Base-by-base conservation (phyloP, 2,113 vertebrate genomes). In the Cyanoliseus patagonus region DNA sequence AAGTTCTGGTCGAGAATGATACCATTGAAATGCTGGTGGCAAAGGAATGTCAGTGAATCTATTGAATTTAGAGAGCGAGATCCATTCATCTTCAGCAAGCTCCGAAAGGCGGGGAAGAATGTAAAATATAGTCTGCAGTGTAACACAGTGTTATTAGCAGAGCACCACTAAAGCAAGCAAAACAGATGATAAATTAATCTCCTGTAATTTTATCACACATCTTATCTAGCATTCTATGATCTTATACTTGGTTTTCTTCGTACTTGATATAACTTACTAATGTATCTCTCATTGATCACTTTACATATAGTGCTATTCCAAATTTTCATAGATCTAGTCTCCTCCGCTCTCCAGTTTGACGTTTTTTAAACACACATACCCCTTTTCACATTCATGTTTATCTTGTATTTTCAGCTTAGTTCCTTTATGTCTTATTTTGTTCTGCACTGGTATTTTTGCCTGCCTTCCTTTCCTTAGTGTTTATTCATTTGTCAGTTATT, bases 61-160 rank as follows among this genome's bases (percentile, higher is more conserved):
- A 90, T 98, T 95, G 86, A 99, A 99, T 95, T 99, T 99, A 83
- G 96, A 97, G 3, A 98, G 83, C 6, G 98, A 72, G 41, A 99
- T 98, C 99, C 99, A 99, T 67, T 99, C 99, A 63, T 99, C 99
- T 61, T 99, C 99, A 28, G 97, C 95, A 39, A 99, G 90, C 47
- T 98, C 99, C 4, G 99, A 99, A 77, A 99, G 98, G 79, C 98
- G 98, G 11, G 99, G 99, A 66, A 99, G 98, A 14, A 96, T 98
- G 75, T 98, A 97, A 97, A 99, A 99, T 97, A 99, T 98, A 3
- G 99, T 99, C 99, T 99, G 95, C 68, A 92, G 86, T 13, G 78
- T 35, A 81, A 96, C 93, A 95, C 42, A 75, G 64, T 70, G 91
- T 37, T 25, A 53, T 69, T 42, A 87, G 81, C 52, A 91, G 4